Evolutionary conservation across 1,140 invertebrate genomes (phyloP).

Genomic region (Euura lappo): DNA sequence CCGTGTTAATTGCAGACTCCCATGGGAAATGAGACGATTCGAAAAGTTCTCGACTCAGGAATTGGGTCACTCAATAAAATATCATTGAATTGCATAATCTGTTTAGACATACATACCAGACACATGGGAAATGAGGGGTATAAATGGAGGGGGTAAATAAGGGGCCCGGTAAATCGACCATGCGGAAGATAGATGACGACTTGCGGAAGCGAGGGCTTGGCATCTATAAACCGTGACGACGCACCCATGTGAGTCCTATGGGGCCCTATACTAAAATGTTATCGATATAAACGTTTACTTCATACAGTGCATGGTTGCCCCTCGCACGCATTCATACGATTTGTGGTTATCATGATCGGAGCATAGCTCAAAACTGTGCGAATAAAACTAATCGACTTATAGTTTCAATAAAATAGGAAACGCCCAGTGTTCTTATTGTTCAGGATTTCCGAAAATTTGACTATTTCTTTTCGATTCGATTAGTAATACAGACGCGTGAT

Average conservation of each 20-base stretch:
- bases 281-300: not conserved
- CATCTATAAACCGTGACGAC: constrained; percentile 52
- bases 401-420: too few species aligned
- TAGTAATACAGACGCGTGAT: too few species aligned
- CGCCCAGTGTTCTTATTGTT: too few species aligned
- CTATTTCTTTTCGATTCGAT: too few species aligned
- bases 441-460: too few species aligned
- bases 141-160: not conserved
- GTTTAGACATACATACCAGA: not conserved
- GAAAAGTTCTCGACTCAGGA: too few species aligned
- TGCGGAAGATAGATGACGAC: constrained; percentile 16
- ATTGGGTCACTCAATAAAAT: too few species aligned
- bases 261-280: not conserved
- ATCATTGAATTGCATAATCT: not conserved
- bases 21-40: too few species aligned
- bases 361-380: too few species aligned
- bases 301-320: not conserved
- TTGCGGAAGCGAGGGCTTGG: constrained; percentile 53
- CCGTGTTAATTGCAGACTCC: too few species aligned
- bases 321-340: not conserved
- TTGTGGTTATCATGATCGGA: too few species aligned
- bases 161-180: not conserved
- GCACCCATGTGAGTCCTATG: constrained; percentile 40
- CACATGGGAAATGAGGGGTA: not conserved
- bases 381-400: too few species aligned